A percentile compares a stretch with the other conserved stretches of the same genome.
These are phyloP conservation scores for Glaucidium brasilianum DNA, from an alignment of 2,113 vertebrate species.

Conservation along the genomic window DNA sequence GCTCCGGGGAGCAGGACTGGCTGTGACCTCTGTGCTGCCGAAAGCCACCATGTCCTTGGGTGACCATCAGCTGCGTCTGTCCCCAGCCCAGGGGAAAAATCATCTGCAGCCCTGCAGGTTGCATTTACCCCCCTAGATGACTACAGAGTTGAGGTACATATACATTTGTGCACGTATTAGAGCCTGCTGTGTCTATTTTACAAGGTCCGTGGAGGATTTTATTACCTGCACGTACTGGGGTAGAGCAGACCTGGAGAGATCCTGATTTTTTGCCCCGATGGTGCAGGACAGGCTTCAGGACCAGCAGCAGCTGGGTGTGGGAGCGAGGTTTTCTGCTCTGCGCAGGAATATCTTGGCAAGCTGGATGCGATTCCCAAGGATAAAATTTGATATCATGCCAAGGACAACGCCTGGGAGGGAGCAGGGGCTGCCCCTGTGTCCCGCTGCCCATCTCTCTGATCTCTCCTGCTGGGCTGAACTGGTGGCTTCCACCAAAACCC, in stretches of 20 bases:
- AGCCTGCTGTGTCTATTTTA: not conserved
- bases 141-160: not conserved
- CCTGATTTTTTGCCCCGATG: not conserved
- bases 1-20: not conserved
- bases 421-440: not conserved
- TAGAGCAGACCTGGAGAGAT: not conserved
- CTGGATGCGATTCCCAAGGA: not conserved
- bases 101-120: not conserved
- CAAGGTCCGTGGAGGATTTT: not conserved
- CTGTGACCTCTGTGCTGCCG: fast-evolving
- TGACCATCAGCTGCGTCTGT: not conserved
- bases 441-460: not conserved
- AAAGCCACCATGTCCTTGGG: fast-evolving
- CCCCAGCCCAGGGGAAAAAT: not conserved
- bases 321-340: not conserved
- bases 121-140: not conserved
- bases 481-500: not conserved
- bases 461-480: not conserved
- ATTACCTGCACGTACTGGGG: fast-evolving
- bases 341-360: not conserved
- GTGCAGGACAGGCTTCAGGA: not conserved
- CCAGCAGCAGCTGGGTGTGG: not conserved
- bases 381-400: not conserved
- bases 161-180: too few species aligned
- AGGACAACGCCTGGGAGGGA: not conserved